Percentiles rank a stretch among this genome's conserved stretches.
Conservation (phyloP, 2,113 vertebrate species). For the Theristicus caerulescens region DNA sequence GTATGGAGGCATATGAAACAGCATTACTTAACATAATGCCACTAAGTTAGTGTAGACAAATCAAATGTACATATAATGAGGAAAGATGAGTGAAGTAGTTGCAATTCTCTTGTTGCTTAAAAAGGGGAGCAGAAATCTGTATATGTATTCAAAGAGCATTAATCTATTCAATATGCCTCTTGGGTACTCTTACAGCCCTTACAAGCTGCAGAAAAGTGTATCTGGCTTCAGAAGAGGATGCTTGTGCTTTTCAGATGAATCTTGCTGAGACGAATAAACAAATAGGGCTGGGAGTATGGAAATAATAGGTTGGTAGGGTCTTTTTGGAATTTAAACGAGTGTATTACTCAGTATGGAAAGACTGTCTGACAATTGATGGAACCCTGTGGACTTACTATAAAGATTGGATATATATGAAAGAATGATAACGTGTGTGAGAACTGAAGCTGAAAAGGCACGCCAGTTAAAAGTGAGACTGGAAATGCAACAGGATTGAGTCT, state of each 20-base stretch:
- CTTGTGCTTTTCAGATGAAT: constrained; percentile 52
- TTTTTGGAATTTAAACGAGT: constrained; percentile 52
- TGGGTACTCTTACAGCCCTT: constrained; percentile 12
- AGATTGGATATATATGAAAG: constrained; percentile 17
- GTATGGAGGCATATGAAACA: background rate
- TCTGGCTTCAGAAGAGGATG: constrained; percentile 12
- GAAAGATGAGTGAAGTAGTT: background rate
- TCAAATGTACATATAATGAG: background rate
- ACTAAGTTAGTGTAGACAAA: background rate
- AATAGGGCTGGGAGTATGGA: constrained; percentile 33
- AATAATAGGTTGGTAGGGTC: constrained; percentile 17
- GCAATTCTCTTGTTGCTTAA: background rate
- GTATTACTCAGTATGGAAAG: constrained; percentile 33
- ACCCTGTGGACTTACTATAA: background rate
- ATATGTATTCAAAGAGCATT: constrained; percentile 18
- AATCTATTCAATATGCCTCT: constrained; percentile 34
- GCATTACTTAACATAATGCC: background rate
- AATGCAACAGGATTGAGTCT: constrained; percentile 50
- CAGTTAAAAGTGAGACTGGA: constrained; percentile 39
- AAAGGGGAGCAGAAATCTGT: constrained; percentile 23
- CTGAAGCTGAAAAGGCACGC: constrained; percentile 7
- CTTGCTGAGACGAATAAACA: constrained; percentile 51
- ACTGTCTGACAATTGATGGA: constrained; percentile 39
- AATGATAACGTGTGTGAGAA: constrained; percentile 29
- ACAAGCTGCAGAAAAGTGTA: constrained; percentile 7